Base-by-base conservation (phyloP, 37 sponge, comb jelly and placozoan species). In the Cliona cf. orientalis region DNA sequence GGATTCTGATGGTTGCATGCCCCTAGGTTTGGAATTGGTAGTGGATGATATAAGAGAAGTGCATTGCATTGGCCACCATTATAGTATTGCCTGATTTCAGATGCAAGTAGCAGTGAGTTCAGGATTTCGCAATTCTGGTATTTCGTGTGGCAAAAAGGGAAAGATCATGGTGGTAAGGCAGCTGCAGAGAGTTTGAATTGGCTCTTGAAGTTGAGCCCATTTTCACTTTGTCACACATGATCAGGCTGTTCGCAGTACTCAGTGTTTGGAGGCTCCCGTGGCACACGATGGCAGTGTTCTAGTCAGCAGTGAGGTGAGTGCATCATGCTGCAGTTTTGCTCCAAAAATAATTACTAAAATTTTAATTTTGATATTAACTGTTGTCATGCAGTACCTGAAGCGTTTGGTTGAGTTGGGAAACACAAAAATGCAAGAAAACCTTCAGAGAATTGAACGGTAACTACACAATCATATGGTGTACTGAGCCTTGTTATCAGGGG, bases 101-200 rank as follows among this genome's bases (percentile, higher is more conserved):
- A 71, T 91, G 44, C 70, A 80, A 53, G 66, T 55, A 22, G 93
- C 94, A 33, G 83, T 92, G 23, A 76, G 72, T 7, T 65, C 82
- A 63, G 96, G 96, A 5, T 96, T 89, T 77, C 62, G 94, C 23
- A 96, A 96, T 42, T 96, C 96, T 67, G 96, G 96, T n/a, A 68
- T 96, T 17, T 71, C 82, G 11, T 74, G 90, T 76, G 81, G 94
- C 22, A 92, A 80, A 71, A 90, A 80, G 38, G 76, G 83, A 21
- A 86, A 67, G 55, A 80, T 92, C 26, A 83, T 96, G 69, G 46
- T 92, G 88, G 95, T 90, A 59, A 71, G 85, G 31, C 29, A 62
- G 38, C 1, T 25, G 5, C 63, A 25, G 5, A 25, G 26, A n/a
- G 28, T 36, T 43, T 11, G 39, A 7, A 32, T 66, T 19, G n/a